Base-by-base conservation (phyloP, 2,888 invertebrate species). In the Mythimna ferrago region DNA sequence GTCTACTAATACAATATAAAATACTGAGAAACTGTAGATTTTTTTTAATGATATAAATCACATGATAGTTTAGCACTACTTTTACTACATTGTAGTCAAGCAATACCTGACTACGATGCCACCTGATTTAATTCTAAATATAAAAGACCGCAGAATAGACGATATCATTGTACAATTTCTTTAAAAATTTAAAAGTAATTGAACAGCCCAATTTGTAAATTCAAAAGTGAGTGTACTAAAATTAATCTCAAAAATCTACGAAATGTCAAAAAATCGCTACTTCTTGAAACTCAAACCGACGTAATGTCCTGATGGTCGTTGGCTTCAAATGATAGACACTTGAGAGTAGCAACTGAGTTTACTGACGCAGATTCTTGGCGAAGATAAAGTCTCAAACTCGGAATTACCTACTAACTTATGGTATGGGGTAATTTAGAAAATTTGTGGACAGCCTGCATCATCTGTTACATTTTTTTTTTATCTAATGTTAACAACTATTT, bases 261-360 rank as follows among this genome's bases (percentile, higher is more conserved):
- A 32, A 14, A 10, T 21, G 10, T 48, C 6, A 67, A 35, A 44
- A 51, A 73, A 64, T 67, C 44, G 51, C 51, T 7, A 11, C 56
- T 65, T 72, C 78, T 75, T 78, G 54, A 82, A 57, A 67, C 82
- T 84, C 84, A 71, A 66, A 80, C 80, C 78, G 66, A 41, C 51
- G 44, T 57, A 56, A 74, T 44, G 65, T 77, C 64, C 77, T 75
- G 84, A 80, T 86, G 85, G 82, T 82, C 86, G 83, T 88, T 88
- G 84, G 83, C 82, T 87, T 85, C 79, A 86, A 89, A 84, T 88
- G 85, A 83, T 80, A 78, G 84, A 75, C 79, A 86, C 74, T 84
- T 73, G 81, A 86, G 78, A 81, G 75, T 68, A 78, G 75, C 86
- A 89, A 87, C 86, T 86, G 82, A 83, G 75, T 80, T 75, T 67